Evolutionary conservation across 2,113 vertebrate species (phyloP).

Genomic region (Alligator sinensis): DNA sequence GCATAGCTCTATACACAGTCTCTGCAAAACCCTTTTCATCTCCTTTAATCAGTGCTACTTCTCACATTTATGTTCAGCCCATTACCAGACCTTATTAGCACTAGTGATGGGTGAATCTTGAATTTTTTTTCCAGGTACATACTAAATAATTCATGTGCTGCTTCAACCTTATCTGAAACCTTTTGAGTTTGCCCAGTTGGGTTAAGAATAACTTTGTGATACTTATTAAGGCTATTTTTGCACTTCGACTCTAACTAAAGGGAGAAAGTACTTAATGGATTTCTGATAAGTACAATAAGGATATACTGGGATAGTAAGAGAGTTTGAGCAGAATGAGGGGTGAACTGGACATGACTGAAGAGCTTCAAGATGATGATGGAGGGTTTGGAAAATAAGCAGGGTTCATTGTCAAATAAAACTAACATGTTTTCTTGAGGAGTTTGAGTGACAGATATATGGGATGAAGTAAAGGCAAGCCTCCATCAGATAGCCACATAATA

Average conservation of each 20-base stretch:
- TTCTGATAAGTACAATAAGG: neutral
- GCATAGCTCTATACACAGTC: neutral
- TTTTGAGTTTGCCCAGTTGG: neutral
- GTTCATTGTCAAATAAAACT: neutral
- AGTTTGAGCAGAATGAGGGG: neutral
- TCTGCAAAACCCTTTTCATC: neutral
- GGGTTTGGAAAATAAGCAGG: neutral
- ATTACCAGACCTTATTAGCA: fast-evolving
- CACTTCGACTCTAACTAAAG: neutral
- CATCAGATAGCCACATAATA: neutral
- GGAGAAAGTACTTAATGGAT: neutral
- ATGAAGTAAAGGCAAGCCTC: no score
- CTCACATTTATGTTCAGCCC: neutral
- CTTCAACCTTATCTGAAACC: neutral
- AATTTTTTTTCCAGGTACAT: neutral
- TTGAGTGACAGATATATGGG: neutral
- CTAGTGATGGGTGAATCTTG: neutral
- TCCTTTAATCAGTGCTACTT: neutral
- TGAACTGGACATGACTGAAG: neutral
- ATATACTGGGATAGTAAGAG: neutral
- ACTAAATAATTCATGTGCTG: neutral
- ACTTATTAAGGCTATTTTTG: neutral
- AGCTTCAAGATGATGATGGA: neutral
- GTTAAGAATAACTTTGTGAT: neutral
- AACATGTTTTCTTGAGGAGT: neutral